Conservation (phyloP, 1,140 invertebrate genomes). For the Nixonia krombeini region DNA sequence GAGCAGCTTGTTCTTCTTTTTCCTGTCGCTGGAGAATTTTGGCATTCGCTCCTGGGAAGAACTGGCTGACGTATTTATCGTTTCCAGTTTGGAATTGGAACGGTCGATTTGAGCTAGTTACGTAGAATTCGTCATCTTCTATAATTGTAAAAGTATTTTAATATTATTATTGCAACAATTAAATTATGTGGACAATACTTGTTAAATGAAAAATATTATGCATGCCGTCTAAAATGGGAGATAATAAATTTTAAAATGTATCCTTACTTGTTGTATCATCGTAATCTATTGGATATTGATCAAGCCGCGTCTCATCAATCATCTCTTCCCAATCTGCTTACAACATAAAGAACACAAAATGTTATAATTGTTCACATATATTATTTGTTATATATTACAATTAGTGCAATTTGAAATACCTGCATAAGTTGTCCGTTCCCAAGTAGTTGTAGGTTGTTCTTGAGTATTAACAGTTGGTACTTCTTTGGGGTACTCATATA, state of each 20-base stretch:
- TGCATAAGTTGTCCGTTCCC: slow-evolving; percentile 64
- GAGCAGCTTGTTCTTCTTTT: slow-evolving; percentile 6
- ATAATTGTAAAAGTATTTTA: slow-evolving; percentile 21
- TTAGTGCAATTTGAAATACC: too few relatives aligned
- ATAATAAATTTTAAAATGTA: slow-evolving; percentile 8
- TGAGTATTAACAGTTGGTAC: slow-evolving; percentile 55
- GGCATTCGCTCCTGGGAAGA: slow-evolving; percentile 76
- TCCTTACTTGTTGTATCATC: slow-evolving; percentile 59
- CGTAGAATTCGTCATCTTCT: slow-evolving; percentile 79
- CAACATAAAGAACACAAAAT: slow-evolving; percentile 15
- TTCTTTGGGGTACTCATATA: slow-evolving; percentile 86
- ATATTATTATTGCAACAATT: background rate
- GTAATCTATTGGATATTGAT: slow-evolving; percentile 65
- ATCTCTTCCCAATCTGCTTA: slow-evolving; percentile 67
- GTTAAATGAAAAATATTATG: too few relatives aligned
- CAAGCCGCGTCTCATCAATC: slow-evolving; percentile 63
- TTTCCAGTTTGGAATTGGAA: slow-evolving; percentile 75
- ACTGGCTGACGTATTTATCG: slow-evolving; percentile 77
- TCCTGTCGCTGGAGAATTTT: slow-evolving; percentile 16
- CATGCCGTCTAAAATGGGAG: background rate
- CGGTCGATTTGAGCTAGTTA: slow-evolving; percentile 79
- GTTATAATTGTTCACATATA: too few relatives aligned
- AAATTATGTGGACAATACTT: too few relatives aligned
- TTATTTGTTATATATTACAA: too few relatives aligned
- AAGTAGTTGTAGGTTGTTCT: slow-evolving; percentile 53